Evolutionary conservation across 2,113 vertebrate genomes (phyloP).

Genomic region (Pterocles gutturalis): DNA sequence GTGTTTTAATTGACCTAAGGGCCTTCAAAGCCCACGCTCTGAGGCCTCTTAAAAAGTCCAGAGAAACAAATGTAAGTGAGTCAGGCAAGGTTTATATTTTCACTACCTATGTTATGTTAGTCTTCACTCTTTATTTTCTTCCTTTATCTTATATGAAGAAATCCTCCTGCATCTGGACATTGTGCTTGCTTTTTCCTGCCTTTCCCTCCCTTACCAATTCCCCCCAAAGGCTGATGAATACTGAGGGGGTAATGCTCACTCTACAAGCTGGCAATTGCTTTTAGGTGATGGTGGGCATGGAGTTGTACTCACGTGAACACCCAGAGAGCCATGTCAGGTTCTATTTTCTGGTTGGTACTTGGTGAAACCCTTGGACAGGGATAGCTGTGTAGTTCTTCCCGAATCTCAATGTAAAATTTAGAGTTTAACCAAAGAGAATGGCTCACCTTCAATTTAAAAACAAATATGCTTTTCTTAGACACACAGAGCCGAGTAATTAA

Average conservation of each 20-base stretch:
- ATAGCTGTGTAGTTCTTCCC: not conserved
- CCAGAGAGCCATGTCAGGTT: not conserved
- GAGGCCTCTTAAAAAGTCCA: not conserved
- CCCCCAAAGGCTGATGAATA: not conserved
- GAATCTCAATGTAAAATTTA: not conserved
- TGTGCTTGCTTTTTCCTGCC: not conserved
- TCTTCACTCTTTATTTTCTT: not conserved
- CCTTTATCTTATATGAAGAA: not conserved
- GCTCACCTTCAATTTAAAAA: not conserved
- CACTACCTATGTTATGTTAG: not conserved
- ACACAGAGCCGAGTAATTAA: rapidly evolving
- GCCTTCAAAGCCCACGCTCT: not conserved
- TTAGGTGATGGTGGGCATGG: not conserved
- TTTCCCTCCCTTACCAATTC: not conserved
- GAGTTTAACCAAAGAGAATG: not conserved
- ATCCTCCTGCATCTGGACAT: not conserved
- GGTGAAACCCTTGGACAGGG: not conserved
- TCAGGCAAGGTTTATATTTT: not conserved
- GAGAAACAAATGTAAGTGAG: not conserved
- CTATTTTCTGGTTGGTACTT: not conserved
- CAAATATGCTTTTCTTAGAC: not conserved
- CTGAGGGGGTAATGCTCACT: not conserved
- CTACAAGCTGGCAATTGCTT: not conserved
- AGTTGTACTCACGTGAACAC: not conserved
- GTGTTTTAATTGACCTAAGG: not conserved